phyloP scores from a whole-genome alignment of 2,797 vertebrate species.

The Pyrrhura leucotis region DNA sequence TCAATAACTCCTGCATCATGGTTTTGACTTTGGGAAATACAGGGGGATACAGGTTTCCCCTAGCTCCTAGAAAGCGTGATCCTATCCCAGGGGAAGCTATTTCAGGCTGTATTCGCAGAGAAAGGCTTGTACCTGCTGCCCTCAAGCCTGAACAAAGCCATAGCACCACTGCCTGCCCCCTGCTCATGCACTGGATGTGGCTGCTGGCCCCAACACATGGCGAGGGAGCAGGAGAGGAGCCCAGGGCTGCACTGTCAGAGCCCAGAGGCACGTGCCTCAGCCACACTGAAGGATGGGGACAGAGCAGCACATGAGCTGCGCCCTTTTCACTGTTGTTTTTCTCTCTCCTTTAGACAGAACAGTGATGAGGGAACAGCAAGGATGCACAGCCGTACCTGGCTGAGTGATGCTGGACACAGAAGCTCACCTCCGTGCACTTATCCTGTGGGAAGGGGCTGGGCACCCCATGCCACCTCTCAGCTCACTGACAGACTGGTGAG shows the following conservation, averaged over 20 bases:
- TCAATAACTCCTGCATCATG: not conserved
- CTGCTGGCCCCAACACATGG: not conserved
- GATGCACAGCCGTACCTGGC: not conserved
- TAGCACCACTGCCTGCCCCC: not conserved
- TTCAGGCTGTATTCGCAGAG: not conserved
- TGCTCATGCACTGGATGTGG: not conserved
- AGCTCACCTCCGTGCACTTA: not conserved
- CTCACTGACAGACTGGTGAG: not conserved
- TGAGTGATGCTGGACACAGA: not conserved
- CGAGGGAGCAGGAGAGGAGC: not conserved
- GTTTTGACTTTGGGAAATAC: not conserved
- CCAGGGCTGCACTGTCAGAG: not conserved
- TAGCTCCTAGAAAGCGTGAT: not conserved
- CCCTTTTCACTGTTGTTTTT: not conserved
- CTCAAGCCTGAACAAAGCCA: not conserved
- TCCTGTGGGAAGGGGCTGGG: not conserved
- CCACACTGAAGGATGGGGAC: not conserved
- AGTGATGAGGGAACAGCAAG: not conserved
- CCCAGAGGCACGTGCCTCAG: fast-evolving
- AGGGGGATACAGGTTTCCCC: not conserved
- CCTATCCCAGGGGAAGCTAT: not conserved
- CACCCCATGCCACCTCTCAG: not conserved
- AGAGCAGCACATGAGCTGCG: not conserved
- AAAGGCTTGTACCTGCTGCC: not conserved
- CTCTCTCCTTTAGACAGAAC: not conserved